Base-by-base conservation (phyloP, 2,888 invertebrate genomes). In the Glaucopsyche alexis region DNA sequence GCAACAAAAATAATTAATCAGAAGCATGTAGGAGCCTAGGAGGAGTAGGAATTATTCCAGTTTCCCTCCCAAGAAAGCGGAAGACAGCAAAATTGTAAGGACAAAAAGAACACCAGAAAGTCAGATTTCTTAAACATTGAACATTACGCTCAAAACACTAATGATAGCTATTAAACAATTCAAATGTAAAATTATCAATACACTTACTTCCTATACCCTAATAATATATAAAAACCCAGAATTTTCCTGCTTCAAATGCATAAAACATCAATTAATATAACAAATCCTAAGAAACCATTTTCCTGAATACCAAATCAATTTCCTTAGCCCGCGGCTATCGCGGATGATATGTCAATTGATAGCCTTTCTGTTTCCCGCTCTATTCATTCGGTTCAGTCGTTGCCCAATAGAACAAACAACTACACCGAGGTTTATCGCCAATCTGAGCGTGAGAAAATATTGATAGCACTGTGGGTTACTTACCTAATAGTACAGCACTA, bases 321-420 rank as follows among this genome's bases (percentile, higher is more conserved):
- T 69, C 49, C 69, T 29, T 29, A 49, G 7, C 47, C 29, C 3
- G 49, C 45, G 69, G 69, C 47, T 49, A 47, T 47, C 19, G 19
- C 49, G 13, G 13, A 19, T 7, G 16, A 47, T 69, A 69, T 47
- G 69, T 69, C 69, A 69, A 47, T 69, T 69, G 69, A 69, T 49
- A 29, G 69, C 49, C 67, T 67, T 67, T 67, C 67, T 45, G 45
- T 69, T 69, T 69, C 69, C 69, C 47, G 47, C 49, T 49, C 47
- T 69, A 19, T 69, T 69, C 29, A 7, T 16, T 55, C 64, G 14
- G 38, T 16, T 40, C 49, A 60, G 1, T 16, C 13, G 60, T 60
- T 60, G 4, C 29, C 29, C 7, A 60, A 60, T 55, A 38, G 29
- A 29, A 60, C 60, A 60, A 60, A 60, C 60, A 60, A 60, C 38